These are phyloP conservation scores for Delia radicum DNA, from an alignment of 1,140 invertebrate genomes.

Conservation along the genomic window DNA sequence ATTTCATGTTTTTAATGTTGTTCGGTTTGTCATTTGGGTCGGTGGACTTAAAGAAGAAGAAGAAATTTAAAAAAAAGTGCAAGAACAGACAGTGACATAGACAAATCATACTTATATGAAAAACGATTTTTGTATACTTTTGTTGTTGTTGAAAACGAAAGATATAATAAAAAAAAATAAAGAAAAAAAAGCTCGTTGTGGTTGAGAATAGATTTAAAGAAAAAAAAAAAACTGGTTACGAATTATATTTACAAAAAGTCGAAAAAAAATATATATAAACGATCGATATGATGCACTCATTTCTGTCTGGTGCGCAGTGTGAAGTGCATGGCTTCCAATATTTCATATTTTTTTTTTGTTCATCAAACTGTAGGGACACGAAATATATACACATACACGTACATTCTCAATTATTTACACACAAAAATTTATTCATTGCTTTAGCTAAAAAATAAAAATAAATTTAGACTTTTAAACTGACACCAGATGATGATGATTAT, in stretches of 20 bases:
- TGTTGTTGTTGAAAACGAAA: background rate
- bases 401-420: background rate
- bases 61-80: background rate
- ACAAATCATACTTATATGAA: slow-evolving; percentile 12
- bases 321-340: slow-evolving; percentile 25
- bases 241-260: slow-evolving; percentile 30
- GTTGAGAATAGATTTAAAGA: background rate
- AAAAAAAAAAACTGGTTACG: background rate
- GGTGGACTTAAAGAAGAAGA: background rate
- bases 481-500: slow-evolving; percentile 1
- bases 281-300: slow-evolving; percentile 57
- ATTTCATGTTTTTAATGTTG: background rate
- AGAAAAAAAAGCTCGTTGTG: background rate
- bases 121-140: slow-evolving; percentile 3
- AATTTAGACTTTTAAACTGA: slow-evolving; percentile 13
- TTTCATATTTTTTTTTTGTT: background rate
- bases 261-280: slow-evolving; percentile 44
- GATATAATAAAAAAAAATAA: background rate
- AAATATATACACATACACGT: background rate
- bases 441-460: too few relatives aligned
- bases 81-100: slow-evolving; percentile 18
- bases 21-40: slow-evolving; percentile 10
- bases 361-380: background rate
- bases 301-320: slow-evolving; percentile 53
- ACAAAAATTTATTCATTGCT: slow-evolving; percentile 4